These are phyloP conservation scores for Ivindomyrus marchei DNA, from an alignment of 2,113 vertebrate genomes.

Conservation along the genomic window DNA sequence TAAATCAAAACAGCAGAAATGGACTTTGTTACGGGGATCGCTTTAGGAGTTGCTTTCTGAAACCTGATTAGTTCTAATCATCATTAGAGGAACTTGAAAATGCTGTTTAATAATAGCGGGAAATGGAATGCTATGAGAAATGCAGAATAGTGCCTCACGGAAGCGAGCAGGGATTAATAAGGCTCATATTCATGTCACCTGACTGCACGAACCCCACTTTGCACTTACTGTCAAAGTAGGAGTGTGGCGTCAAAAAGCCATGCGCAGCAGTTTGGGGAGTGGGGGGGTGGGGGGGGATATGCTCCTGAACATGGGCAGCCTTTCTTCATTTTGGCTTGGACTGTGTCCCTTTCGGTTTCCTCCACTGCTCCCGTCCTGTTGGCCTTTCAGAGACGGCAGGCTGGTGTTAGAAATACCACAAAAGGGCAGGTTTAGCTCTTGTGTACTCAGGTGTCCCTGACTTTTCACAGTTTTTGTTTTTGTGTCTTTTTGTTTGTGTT, in stretches of 20 bases:
- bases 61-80: neutral
- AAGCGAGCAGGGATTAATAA: neutral
- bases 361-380: neutral
- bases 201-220: neutral
- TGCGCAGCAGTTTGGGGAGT: neutral
- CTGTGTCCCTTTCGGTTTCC: neutral
- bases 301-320: neutral
- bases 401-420: conserved; percentile 21
- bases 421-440: conserved; percentile 11
- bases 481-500: conserved; percentile 19
- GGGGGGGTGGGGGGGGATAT: no score
- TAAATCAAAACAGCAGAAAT: neutral
- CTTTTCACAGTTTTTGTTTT: conserved; percentile 17
- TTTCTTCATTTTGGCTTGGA: neutral
- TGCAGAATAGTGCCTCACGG: neutral
- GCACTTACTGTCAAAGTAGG: conserved; percentile 12
- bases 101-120: neutral
- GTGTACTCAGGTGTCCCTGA: conserved; percentile 42
- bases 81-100: conserved; percentile 8
- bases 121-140: neutral
- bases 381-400: neutral
- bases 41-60: neutral
- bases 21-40: neutral
- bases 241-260: neutral
- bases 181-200: neutral